Evolutionary conservation across 2,113 vertebrate species (phyloP).

Genomic region (Xenopus laevis): DNA sequence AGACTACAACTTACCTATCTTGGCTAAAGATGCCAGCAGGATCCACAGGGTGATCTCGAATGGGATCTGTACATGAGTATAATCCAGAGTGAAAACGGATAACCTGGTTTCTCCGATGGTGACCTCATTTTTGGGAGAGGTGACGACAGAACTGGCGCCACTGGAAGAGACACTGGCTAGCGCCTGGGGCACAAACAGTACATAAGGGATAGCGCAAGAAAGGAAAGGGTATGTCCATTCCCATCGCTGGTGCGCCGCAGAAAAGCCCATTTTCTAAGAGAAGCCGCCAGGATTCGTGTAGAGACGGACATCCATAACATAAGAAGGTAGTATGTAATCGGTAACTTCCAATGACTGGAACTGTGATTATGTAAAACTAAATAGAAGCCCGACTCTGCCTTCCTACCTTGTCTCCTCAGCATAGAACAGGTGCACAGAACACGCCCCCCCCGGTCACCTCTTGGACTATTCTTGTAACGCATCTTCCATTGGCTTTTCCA

Average conservation of each 20-base stretch:
- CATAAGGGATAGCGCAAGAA: not conserved
- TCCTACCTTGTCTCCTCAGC: not conserved
- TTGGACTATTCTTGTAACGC: no score
- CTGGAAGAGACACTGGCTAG: not conserved
- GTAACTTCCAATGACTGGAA: no score
- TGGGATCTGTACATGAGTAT: slow-evolving; percentile 86
- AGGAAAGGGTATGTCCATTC: not conserved
- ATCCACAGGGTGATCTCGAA: slow-evolving; percentile 97
- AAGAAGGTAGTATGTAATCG: no score
- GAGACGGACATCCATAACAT: not conserved
- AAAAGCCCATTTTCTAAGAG: not conserved
- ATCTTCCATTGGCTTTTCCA: no score
- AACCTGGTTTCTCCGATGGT: slow-evolving; percentile 65
- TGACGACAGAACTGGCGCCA: not conserved
- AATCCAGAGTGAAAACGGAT: slow-evolving; percentile 84
- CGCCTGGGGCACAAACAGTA: not conserved
- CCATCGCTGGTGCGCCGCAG: not conserved
- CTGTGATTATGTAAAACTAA: not conserved
- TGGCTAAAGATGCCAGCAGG: slow-evolving; percentile 88
- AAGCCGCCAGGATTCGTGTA: not conserved
- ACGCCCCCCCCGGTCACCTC: not conserved
- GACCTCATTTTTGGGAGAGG: slow-evolving; percentile 46
- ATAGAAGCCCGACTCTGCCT: no score
- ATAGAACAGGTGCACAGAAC: slow-evolving; percentile 4
- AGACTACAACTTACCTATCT: slow-evolving; percentile 79